These are phyloP conservation scores for Alosa sapidissima DNA, from an alignment of 2,797 vertebrate species.

Conservation along the genomic window DNA sequence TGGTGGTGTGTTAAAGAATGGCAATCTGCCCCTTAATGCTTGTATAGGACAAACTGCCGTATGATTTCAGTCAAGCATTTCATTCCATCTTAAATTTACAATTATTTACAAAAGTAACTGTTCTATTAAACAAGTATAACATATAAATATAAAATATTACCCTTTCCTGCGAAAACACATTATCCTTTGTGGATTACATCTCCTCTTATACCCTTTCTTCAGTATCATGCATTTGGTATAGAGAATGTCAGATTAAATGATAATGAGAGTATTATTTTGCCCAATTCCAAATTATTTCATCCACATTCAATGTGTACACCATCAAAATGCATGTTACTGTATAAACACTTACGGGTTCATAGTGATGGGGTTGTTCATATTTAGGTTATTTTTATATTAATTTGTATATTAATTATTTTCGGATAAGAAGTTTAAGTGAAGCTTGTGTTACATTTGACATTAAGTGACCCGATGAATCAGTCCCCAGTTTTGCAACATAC, in stretches of 20 bases:
- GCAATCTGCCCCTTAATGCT: not conserved
- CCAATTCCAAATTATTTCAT: too few species aligned
- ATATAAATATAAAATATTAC: too few species aligned
- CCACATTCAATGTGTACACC: too few species aligned
- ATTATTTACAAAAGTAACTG: too few species aligned
- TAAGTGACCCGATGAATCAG: not conserved
- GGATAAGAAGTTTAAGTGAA: not conserved
- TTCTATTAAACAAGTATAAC: too few species aligned
- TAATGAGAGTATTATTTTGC: too few species aligned
- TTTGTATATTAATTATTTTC: not conserved
- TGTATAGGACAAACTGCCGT: not conserved
- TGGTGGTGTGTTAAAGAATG: not conserved
- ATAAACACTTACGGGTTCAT: not conserved
- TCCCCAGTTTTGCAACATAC: not conserved
- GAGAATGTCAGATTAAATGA: too few species aligned
- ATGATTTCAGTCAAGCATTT: not conserved
- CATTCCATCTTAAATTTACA: not conserved
- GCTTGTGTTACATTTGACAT: not conserved
- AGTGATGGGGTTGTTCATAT: too few species aligned
- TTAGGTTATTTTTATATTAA: not conserved
- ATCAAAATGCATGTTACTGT: not conserved
- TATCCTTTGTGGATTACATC: too few species aligned
- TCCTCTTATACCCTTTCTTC: too few species aligned
- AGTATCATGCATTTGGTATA: too few species aligned
- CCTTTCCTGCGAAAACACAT: too few species aligned